Evolutionary conservation across 2,113 vertebrate genomes (phyloP).

Genomic region (Tiliqua scincoides): DNA sequence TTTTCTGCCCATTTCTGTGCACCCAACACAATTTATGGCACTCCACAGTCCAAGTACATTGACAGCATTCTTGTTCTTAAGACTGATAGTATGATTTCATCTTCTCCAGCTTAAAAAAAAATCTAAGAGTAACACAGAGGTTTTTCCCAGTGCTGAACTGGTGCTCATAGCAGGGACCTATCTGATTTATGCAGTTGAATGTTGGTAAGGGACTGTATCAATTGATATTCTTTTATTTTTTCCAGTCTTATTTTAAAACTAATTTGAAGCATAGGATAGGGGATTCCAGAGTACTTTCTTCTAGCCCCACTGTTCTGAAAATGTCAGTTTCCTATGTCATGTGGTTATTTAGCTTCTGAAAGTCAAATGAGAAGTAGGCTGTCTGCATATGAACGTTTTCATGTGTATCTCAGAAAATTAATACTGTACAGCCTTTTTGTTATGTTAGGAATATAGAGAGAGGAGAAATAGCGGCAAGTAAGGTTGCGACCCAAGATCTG

Average conservation of each 20-base stretch:
- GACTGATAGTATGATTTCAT: not conserved
- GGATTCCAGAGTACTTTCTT: not conserved
- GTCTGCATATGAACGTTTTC: not conserved
- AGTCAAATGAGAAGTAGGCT: not conserved
- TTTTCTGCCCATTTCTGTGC: not conserved
- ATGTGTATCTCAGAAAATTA: not conserved
- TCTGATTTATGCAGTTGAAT: no score
- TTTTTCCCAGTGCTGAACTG: not conserved
- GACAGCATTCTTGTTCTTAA: no score
- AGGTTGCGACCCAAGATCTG: not conserved
- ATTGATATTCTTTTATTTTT: not conserved
- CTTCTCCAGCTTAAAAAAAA: not conserved
- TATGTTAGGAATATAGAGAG: not conserved
- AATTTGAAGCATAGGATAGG: not conserved
- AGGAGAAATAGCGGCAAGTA: not conserved
- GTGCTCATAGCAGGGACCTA: not conserved
- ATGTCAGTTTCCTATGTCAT: not conserved
- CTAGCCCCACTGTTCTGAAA: not conserved
- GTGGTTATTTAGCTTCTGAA: not conserved
- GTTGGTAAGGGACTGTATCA: not conserved
- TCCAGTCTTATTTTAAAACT: not conserved
- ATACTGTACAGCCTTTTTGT: not conserved
- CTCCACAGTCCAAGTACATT: no score
- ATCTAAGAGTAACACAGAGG: not conserved
- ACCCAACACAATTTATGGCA: not conserved